Conservation (phyloP, 1,140 invertebrate species). For the Heliothis virescens region DNA sequence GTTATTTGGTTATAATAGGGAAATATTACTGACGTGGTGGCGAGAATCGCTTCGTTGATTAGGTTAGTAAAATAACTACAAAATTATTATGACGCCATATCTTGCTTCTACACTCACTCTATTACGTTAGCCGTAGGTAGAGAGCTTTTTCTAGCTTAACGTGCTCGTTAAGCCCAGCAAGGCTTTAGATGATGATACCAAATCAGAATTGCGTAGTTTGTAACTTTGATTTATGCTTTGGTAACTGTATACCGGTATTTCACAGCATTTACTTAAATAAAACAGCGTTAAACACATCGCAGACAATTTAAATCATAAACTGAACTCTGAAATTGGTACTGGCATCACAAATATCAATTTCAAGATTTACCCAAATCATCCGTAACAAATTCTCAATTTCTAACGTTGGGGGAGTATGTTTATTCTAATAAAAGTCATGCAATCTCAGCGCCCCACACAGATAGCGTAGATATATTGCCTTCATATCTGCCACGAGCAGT, state of each 20-base stretch:
- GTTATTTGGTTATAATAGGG: constrained; percentile 15
- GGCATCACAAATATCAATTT: constrained; percentile 16
- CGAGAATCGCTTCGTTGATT: background rate
- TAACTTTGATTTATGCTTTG: too few relatives aligned
- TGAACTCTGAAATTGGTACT: background rate
- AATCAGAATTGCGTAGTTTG: too few relatives aligned
- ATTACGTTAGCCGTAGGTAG: too few relatives aligned
- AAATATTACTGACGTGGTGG: background rate
- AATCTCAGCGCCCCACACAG: constrained; percentile 67
- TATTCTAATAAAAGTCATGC: constrained; percentile 52
- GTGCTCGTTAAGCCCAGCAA: too few relatives aligned
- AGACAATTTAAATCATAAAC: too few relatives aligned
- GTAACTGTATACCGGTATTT: too few relatives aligned
- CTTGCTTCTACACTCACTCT: too few relatives aligned
- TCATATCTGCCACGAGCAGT: constrained; percentile 64
- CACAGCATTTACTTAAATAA: too few relatives aligned
- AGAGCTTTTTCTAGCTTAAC: too few relatives aligned
- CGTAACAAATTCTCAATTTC: constrained; percentile 17
- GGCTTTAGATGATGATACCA: too few relatives aligned
- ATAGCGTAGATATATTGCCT: constrained; percentile 70
- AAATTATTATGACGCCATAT: too few relatives aligned
- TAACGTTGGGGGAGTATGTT: constrained; percentile 9
- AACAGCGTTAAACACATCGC: too few relatives aligned
- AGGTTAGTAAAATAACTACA: background rate
- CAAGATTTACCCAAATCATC: background rate